Evolutionary conservation across 2,888 invertebrate species (phyloP), one percentile per base, ranked within the genome.

Genomic region (Dicyrtomina minuta): DNA sequence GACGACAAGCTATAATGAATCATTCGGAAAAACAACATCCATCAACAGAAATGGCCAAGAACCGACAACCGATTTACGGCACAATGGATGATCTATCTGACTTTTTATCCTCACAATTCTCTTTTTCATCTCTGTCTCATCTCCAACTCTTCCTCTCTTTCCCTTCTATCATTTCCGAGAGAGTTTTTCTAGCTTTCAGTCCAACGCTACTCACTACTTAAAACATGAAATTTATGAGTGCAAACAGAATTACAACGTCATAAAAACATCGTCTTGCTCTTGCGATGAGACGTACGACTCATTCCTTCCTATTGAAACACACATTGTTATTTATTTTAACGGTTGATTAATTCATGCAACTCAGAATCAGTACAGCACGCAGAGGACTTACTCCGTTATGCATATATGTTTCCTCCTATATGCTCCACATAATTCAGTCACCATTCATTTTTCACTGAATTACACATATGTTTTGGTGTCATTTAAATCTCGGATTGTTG

Each of bases 21-120:
- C 72, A 72, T 72, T 71, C 68, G 46, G 66, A 46, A 62, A 66
- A 72, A 65, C 58, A 66, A 69, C 72, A 69, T 69, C 59, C 68
- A 68, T 68, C 68, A 68, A 68, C 26, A 61, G 49, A 39, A 51
- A 60, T 33, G 68, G 39, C 41, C 46, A 51, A 53, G 60, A 61
- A 51, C 53, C 51, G 68, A 68, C 68, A 68, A 68, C 60, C 60
- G 68, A 68, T 68, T 68, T 68, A 51, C 24, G 26, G 60, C 53
- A 68, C 68, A 68, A 68, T 68, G 53, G 68, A 68, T 68, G 60
- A 68, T 68, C 67, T 67, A 67, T 67, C 68, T 68, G 39, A 39
- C 58, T 49, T 49, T 68, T 68, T 68, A 33, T 64, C 27, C 22
- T 51, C 33, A 26, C 55, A 5, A 49, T 49, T 27, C 49, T 64